Evolutionary conservation across 2,113 vertebrate species (phyloP).

Genomic region (Platanista minor): DNA sequence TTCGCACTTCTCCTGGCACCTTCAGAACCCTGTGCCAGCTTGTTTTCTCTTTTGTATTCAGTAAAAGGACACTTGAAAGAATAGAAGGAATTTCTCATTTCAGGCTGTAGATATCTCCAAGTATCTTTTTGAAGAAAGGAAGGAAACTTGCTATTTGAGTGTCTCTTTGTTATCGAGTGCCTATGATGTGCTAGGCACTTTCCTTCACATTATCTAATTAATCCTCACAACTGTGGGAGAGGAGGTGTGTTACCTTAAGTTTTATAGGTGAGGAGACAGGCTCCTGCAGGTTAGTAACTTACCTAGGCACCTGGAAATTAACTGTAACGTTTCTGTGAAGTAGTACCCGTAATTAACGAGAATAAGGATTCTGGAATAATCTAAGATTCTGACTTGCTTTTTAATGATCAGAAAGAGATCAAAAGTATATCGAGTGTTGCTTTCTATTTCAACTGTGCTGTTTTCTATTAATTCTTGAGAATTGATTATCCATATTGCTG

Average conservation of each 20-base stretch:
- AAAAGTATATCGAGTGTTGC: not conserved
- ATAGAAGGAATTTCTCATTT: not conserved
- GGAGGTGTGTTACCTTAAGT: not conserved
- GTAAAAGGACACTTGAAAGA: slow-evolving; percentile 36
- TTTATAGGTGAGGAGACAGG: not conserved
- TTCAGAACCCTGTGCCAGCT: not conserved
- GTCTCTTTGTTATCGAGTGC: not conserved
- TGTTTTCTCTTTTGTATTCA: slow-evolving; percentile 20
- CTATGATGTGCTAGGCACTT: not conserved
- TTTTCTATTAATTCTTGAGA: not conserved
- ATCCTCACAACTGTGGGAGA: not conserved
- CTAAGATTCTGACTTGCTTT: not conserved
- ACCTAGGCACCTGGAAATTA: not conserved
- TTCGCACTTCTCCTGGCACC: not conserved
- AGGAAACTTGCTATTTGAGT: not conserved
- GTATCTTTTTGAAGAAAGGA: slow-evolving; percentile 5
- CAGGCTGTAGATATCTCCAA: not conserved
- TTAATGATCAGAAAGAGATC: not conserved
- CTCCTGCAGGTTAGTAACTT: not conserved
- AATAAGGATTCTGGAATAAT: not conserved
- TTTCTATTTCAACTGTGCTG: not conserved
- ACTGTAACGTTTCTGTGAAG: not conserved
- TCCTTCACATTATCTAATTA: not conserved
- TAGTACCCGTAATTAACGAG: not conserved
- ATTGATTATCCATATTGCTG: not conserved